phyloP scores from a whole-genome alignment of 2,888 invertebrate species.

The Sthenelais limicola region DNA sequence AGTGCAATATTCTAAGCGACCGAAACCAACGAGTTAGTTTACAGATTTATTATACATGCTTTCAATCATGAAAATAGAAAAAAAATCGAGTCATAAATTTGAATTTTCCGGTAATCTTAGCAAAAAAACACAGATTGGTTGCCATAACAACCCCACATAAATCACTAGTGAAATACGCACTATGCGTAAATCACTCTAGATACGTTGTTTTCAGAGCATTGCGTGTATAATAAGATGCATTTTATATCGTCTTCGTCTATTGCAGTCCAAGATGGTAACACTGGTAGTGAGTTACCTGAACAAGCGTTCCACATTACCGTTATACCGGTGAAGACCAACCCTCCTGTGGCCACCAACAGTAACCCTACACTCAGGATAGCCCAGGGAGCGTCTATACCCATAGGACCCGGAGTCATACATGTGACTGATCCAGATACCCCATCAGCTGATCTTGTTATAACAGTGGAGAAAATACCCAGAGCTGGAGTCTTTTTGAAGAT shows the following conservation, averaged over 20 bases:
- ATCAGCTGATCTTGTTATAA: constrained; percentile 55
- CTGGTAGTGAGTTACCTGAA: constrained; percentile 41
- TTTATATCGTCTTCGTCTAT: neutral
- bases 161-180: no score
- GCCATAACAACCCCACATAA: no score
- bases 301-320: constrained; percentile 44
- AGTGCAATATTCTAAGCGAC: no score
- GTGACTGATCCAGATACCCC: constrained; percentile 62
- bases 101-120: no score
- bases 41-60: no score
- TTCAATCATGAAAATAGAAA: no score
- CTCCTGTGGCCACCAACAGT: constrained; percentile 57
- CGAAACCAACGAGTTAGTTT: no score
- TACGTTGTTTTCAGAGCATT: no score
- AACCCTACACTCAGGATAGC: constrained; percentile 55
- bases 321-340: constrained; percentile 64
- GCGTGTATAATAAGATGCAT: no score
- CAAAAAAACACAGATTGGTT: no score
- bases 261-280: constrained; percentile 13
- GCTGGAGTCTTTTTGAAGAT: constrained; percentile 58
- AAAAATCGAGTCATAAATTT: no score
- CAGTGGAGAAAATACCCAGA: constrained; percentile 54
- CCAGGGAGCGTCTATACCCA: constrained; percentile 56
- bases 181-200: no score
- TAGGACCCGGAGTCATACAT: constrained; percentile 56